Percentiles rank a stretch among this genome's conserved stretches.
Conservation (phyloP, 2,113 vertebrate genomes). For the Ellobius talpinus region DNA sequence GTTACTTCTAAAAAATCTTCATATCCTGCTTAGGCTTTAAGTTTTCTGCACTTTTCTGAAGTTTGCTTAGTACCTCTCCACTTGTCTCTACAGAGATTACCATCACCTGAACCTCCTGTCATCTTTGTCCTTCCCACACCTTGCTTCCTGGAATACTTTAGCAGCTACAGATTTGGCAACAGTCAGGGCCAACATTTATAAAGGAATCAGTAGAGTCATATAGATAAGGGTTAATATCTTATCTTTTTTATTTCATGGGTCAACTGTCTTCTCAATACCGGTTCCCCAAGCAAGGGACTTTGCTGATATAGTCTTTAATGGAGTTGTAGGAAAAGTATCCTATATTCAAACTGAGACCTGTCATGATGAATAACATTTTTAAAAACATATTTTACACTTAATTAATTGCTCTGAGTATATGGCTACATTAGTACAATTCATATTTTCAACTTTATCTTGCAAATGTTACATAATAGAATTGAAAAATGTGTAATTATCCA, state of each 20-base stretch:
- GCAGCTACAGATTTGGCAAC: background rate
- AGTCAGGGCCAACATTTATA: background rate
- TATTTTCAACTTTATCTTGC: background rate
- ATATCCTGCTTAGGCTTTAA: background rate
- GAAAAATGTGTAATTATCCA: background rate
- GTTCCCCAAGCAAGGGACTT: background rate
- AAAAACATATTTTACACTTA: background rate
- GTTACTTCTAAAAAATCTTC: background rate
- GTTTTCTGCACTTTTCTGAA: background rate
- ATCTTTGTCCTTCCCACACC: background rate
- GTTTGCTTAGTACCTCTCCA: too few species aligned
- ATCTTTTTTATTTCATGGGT: background rate
- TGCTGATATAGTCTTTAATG: background rate
- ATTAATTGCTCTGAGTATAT: background rate
- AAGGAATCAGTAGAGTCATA: background rate
- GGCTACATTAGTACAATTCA: background rate
- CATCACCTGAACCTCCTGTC: too few species aligned
- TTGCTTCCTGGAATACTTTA: background rate
- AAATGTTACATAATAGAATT: background rate
- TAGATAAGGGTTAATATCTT: background rate
- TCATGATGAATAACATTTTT: background rate
- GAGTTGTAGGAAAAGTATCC: background rate
- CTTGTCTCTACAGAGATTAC: too few species aligned
- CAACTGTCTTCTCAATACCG: background rate
- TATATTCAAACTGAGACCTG: background rate